These are phyloP conservation scores for Ophioderma brevispina DNA, from an alignment of 35 echinoderm and acorn worm species.

Conservation along the genomic window DNA sequence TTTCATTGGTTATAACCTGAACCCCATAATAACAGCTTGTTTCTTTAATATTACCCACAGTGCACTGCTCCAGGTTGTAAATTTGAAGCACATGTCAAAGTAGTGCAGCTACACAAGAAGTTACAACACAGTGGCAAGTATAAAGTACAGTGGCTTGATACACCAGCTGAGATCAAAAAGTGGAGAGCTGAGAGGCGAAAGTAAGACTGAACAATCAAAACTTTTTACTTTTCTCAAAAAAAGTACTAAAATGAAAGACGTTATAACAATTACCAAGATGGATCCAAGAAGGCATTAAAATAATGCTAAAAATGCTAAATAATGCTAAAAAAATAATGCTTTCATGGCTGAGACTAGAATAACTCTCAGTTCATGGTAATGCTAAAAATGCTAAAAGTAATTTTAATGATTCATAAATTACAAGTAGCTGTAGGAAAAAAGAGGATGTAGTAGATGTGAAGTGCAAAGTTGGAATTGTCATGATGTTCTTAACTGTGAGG, in stretches of 20 bases:
- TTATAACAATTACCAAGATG: background rate
- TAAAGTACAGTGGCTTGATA: slow-evolving; percentile 59
- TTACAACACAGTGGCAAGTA: slow-evolving; percentile 52
- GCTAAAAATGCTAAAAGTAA: too few relatives aligned
- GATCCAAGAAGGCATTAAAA: background rate
- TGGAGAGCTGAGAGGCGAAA: slow-evolving; percentile 60
- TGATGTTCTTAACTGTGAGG: too few relatives aligned
- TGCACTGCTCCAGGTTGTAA: slow-evolving; percentile 56
- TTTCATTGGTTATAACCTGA: background rate
- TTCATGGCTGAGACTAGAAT: background rate
- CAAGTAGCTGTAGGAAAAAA: too few relatives aligned
- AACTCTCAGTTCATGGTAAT: too few relatives aligned
- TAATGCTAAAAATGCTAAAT: background rate
- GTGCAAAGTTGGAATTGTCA: too few relatives aligned
- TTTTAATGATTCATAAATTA: too few relatives aligned
- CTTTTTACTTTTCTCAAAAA: background rate
- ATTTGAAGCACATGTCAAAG: slow-evolving; percentile 68
- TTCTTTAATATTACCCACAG: slow-evolving; percentile 4
- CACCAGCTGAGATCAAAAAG: slow-evolving; percentile 42
- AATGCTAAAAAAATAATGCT: background rate
- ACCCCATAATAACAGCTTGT: background rate
- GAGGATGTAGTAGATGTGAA: too few relatives aligned
- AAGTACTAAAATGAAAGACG: background rate
- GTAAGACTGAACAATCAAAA: background rate
- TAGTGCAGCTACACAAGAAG: slow-evolving; percentile 60